Base-by-base conservation (phyloP, 2,797 vertebrate genomes). In the Graptemys geographica region DNA sequence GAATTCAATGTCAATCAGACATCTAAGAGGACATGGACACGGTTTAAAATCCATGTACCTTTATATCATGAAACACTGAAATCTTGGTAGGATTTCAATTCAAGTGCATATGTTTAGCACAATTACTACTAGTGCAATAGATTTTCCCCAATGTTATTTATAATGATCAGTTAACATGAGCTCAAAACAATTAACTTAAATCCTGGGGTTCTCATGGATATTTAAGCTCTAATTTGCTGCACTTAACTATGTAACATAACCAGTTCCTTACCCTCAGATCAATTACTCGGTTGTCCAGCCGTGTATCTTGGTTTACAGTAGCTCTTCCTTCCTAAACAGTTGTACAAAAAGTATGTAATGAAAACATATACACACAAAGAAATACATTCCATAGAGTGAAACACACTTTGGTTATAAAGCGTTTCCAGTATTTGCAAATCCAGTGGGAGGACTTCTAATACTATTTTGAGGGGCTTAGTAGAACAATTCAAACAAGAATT, bases 231-330 rank as follows among this genome's bases (percentile, higher is more conserved):
- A 41, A 21, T n/a, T 52, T 49, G 47, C n/a, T 80, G 52, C 57
- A 97, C 53, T 21, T 8, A 90, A 81, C 57, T 28, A 84, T 6
- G 31, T 11, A 94, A 87, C 33, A 91, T 44, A 88, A 44, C 25
- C 56, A 0, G 1, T 82, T 95, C 81, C 99, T 98, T 98, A 99
- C 99, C 98, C 99, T 98, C 95, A 99, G 99, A 97, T 99, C 99
- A 96, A 99, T 99, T 96, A 99, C 98, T 98, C 99, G 98, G 98
- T 99, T 99, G 98, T 99, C 99, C 98, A 99, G 98, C 96, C 98
- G 98, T 95, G 99, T 99, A 98, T 99, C 99, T 96, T 99, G 99
- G 97, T 99, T 99, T 95, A 99, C 99, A 18, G 99, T 99, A 92
- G 99, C 99, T 99, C 99, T 99, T 98, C 99, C 99, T 98, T 99